Percentiles rank a stretch among this genome's conserved stretches.
Evolutionary conservation across 2,113 vertebrate genomes (phyloP).

Genomic region (Alligator sinensis): DNA sequence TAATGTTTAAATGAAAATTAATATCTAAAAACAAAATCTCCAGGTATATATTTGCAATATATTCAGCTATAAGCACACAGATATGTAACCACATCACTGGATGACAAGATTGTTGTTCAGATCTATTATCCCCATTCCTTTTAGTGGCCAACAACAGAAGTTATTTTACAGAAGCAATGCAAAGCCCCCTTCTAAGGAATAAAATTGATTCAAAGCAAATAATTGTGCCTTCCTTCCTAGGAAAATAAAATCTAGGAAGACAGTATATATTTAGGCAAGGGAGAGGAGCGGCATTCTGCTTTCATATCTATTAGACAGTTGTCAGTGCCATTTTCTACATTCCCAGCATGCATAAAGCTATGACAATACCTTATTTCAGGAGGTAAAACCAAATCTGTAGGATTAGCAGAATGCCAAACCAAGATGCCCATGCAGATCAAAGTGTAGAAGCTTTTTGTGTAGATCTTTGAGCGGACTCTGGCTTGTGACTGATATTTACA

Average conservation of each 20-base stretch:
- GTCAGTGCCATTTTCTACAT: not conserved
- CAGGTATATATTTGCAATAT: not conserved
- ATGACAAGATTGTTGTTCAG: not conserved
- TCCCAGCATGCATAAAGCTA: not conserved
- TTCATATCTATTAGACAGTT: not conserved
- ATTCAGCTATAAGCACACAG: not conserved
- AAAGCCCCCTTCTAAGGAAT: not conserved
- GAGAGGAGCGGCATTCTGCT: not conserved
- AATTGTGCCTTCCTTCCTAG: not conserved
- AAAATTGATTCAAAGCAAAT: not conserved
- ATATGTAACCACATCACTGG: not conserved
- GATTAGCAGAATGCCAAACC: not conserved
- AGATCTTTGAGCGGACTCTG: not conserved
- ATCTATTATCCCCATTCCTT: not conserved
- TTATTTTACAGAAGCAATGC: not conserved
- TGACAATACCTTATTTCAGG: not conserved
- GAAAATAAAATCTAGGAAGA: not conserved
- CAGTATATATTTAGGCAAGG: not conserved
- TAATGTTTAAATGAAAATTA: too few relatives aligned
- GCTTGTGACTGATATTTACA: not conserved
- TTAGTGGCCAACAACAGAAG: not conserved
- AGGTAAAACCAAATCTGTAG: not conserved
- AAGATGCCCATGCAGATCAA: not conserved
- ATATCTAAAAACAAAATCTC: not conserved
- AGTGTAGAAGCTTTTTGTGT: not conserved